Evolutionary conservation across 2,888 invertebrate genomes (phyloP), one percentile per base, ranked within the genome.

Genomic region (Pomacea canaliculata): DNA sequence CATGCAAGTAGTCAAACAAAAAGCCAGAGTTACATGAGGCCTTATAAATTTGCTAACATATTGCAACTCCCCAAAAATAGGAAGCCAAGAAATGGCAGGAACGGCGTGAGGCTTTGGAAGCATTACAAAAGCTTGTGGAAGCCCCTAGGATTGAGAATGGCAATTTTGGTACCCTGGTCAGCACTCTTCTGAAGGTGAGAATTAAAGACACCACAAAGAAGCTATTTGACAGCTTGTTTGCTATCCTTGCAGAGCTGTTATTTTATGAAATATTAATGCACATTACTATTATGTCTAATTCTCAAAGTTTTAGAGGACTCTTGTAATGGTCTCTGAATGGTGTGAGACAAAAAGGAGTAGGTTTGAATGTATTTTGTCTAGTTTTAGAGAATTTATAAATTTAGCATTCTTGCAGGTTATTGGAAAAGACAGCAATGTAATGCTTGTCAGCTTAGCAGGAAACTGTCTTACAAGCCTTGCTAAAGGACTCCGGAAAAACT

Each of bases 41-140:
- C 51, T 13, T 10, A 51, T 51, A 13, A 23, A 10, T 56, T 56
- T 56, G 51, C 8, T 56, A 56, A 56, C 16, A 16, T 13, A 16
- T 13, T 16, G 13, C 1, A 13, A 56, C 16, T 56, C 51, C 51
- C 51, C 12, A 2, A 56, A 56, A 56, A 10, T 79, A 91, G 90
- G 91, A 99, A 86, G 96, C 96, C 0, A 98, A 97, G 91, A 98
- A 97, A 88, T 99, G 98, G 99, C 96, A 96, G 88, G 96, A 98
- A 77, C 93, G 99, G 51, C 98, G 97, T 89, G 98, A 98, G 89
- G 95, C 95, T 0, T 90, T 99, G 19, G 98, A 98, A 84, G 92
- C 93, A 0, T 90, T 98, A 18, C 96, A 97, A 82, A 93, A 93
- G 81, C 91, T 97, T 37, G 94, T 95, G 84, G 90, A 92, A 63